Evolutionary conservation across 30 jellyfish, hydroid and myxozoan genomes (phyloP), one percentile per base, ranked within the genome.

Genomic region (Turritopsis rubra): DNA sequence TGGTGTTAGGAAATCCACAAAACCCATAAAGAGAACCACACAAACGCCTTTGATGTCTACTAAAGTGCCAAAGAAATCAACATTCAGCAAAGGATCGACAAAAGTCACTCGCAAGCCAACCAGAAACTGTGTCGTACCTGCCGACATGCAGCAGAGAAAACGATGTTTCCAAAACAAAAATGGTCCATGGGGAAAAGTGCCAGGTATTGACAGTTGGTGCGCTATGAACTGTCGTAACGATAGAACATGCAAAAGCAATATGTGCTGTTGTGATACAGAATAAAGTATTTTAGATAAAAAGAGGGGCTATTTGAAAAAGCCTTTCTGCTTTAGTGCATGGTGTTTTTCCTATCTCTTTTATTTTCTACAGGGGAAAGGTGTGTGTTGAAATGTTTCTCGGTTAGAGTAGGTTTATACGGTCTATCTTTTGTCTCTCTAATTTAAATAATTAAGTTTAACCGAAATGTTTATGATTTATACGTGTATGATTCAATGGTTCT

Each of bases 161-260:
- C 9, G 30, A 19, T 68, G 77, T 1, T 68, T 7, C 8, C 30
- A n/a, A 68, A 68, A 68, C 77, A 23, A 23, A 19, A 68, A 68
- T 68, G 77, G 77, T n/a, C 30, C 19, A 68, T 68, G 77, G 77
- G 76, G 76, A 3, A 66, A 66, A 66, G 29, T 8, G 4, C 77
- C 77, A 68, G 77, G 77, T 68, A 27, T n/a, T 68, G 77, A 68
- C 21, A 19, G 9, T 68, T 68, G 77, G 77, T 68, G 77, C 19
- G 23, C 16, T n/a, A 68, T 27, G 30, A 27, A 68, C 19, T 68
- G 77, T 68, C 77, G 17, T 7, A 7, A 16, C 8, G 77, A n/a
- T 19, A 23, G 17, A n/a, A n/a, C 77, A n/a, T 68, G 77, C 77
- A 27, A 68, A 0, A 68, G 8, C 77, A 19, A 68, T 68, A 68